A percentile compares a stretch with the other conserved stretches of the same genome.
These are phyloP conservation scores for Tonatia bakeri DNA, from an alignment of 2,113 vertebrate genomes.

Conservation along the genomic window DNA sequence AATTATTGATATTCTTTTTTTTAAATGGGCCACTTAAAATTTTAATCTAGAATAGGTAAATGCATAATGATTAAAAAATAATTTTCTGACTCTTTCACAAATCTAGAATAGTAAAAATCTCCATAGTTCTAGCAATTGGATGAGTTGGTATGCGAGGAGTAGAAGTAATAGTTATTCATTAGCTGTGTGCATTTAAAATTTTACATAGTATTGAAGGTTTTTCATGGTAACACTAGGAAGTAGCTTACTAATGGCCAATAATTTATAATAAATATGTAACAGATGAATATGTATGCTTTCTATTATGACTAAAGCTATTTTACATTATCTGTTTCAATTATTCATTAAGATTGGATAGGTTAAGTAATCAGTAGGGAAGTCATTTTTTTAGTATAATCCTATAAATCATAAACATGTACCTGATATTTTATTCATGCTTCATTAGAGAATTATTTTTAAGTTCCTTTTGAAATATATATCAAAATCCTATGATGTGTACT, in stretches of 20 bases:
- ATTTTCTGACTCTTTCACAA: not conserved
- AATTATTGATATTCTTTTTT: not conserved
- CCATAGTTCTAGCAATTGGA: not conserved
- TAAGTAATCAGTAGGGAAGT: not conserved
- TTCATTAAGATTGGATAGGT: not conserved
- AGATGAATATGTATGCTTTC: not conserved
- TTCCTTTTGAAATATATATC: not conserved
- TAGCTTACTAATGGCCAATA: not conserved
- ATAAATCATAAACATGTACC: slow-evolving; percentile 13
- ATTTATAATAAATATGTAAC: not conserved
- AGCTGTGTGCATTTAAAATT: not conserved
- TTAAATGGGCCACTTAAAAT: not conserved
- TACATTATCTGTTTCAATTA: not conserved
- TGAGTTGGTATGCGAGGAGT: not conserved
- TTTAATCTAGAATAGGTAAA: not conserved
- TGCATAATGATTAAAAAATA: not conserved
- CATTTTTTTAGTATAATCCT: not conserved
- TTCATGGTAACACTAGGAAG: not conserved
- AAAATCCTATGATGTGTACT: not conserved
- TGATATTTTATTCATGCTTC: not conserved
- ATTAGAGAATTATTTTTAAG: not conserved
- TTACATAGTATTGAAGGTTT: not conserved
- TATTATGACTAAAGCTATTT: not conserved
- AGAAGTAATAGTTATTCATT: not conserved
- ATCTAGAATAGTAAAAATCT: not conserved